phyloP scores from a whole-genome alignment of 2,888 invertebrate species.

The Biston betularia region DNA sequence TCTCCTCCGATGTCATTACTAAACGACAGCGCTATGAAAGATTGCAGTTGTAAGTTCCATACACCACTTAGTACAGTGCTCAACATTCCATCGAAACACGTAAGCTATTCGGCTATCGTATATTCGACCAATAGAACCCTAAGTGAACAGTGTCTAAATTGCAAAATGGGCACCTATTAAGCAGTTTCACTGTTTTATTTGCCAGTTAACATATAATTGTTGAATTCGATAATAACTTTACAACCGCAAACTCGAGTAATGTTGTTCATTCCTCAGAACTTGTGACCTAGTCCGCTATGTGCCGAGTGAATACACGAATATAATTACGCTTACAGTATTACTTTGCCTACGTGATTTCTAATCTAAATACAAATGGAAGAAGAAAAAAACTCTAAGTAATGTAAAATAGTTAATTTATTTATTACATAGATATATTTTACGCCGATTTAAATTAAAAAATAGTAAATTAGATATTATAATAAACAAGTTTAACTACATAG shows the following conservation, averaged over 20 bases:
- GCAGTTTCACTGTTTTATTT: background rate
- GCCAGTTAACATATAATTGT: background rate
- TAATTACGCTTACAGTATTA: slow-evolving; percentile 73
- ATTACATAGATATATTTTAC: slow-evolving; percentile 58
- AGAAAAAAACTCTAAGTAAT: slow-evolving; percentile 71
- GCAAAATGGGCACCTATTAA: no score
- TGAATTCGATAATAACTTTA: background rate
- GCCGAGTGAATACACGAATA: slow-evolving; percentile 66
- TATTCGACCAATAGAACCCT: no score
- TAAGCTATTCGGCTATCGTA: background rate
- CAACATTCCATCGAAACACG: background rate
- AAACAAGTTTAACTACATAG: slow-evolving; percentile 27
- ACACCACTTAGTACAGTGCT: background rate
- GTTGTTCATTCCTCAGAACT: background rate
- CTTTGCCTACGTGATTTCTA: slow-evolving; percentile 58
- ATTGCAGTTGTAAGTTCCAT: background rate
- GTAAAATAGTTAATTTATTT: slow-evolving; percentile 71
- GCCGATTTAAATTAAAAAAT: slow-evolving; percentile 50
- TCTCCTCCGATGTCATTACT: slow-evolving; percentile 1
- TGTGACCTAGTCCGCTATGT: slow-evolving; percentile 19
- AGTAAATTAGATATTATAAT: slow-evolving; percentile 37
- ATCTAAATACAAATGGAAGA: slow-evolving; percentile 57
- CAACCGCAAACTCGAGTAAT: background rate
- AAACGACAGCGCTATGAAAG: slow-evolving; percentile 1
- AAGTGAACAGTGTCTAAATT: no score